These are phyloP conservation scores for Crotalus viridis DNA, from an alignment of 2,113 vertebrate genomes.

Conservation along the genomic window DNA sequence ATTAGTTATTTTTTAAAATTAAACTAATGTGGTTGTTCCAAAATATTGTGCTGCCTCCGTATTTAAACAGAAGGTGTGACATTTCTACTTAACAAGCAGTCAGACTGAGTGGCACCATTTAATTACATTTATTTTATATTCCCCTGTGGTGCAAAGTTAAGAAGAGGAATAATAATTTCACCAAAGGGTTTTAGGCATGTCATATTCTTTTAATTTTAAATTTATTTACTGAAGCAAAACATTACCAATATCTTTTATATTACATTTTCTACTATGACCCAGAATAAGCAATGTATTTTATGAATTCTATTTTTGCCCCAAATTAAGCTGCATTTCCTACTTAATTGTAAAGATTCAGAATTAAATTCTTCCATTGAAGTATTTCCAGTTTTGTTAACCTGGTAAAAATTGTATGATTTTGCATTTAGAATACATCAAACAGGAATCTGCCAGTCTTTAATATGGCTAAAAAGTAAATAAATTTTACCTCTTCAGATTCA, in stretches of 20 bases:
- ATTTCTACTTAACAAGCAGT: not conserved
- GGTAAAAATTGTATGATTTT: not conserved
- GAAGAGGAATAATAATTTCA: not conserved
- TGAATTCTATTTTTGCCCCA: not conserved
- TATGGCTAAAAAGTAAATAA: slow-evolving; percentile 12
- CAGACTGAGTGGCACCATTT: not conserved
- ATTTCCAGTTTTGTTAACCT: not conserved
- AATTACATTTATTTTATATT: not conserved
- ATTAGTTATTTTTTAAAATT: not conserved
- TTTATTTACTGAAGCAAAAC: not conserved
- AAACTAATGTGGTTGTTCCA: not conserved
- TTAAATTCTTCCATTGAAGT: not conserved
- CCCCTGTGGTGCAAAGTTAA: not conserved
- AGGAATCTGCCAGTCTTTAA: not conserved
- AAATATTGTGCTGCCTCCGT: not conserved
- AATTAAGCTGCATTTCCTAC: not conserved
- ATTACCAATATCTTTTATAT: not conserved
- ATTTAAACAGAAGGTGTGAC: not conserved
- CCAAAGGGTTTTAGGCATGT: not conserved
- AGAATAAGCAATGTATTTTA: not conserved
- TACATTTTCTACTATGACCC: not conserved
- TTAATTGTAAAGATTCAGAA: not conserved
- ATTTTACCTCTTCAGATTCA: slow-evolving; percentile 91
- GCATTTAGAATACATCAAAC: not conserved
- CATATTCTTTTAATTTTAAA: not conserved